Evolutionary conservation across 1,140 invertebrate genomes (phyloP).

Genomic region (Zaprionus gabonicus): DNA sequence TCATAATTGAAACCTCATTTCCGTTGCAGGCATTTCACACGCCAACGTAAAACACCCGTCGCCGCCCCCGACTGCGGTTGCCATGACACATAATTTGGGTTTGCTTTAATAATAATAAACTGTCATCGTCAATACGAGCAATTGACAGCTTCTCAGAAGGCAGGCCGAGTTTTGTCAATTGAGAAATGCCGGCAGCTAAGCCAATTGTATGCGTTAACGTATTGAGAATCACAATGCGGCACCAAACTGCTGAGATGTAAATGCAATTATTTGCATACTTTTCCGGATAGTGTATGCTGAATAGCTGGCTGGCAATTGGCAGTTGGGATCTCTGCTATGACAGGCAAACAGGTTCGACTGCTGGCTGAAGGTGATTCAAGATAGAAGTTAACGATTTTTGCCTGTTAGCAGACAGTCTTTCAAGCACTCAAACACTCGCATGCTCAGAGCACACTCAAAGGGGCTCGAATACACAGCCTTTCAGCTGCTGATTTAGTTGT

Average conservation of each 20-base stretch:
- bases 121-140: constrained; percentile 67
- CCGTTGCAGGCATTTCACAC: constrained; percentile 78
- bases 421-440: background rate
- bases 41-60: constrained; percentile 12
- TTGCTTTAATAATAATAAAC: constrained; percentile 80
- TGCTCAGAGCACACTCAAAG: background rate
- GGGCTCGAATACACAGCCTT: background rate
- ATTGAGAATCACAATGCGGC: constrained; percentile 26
- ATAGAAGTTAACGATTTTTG: background rate
- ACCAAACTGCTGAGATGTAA: constrained; percentile 20
- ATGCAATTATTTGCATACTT: constrained; percentile 50
- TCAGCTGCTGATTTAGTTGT: background rate
- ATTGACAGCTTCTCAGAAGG: constrained; percentile 31
- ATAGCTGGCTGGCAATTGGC: background rate
- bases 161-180: constrained; percentile 11
- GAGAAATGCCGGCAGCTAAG: constrained; percentile 1
- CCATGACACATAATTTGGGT: constrained; percentile 59
- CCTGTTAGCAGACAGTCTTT: background rate
- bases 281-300: background rate
- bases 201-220: constrained; percentile 19
- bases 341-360: background rate
- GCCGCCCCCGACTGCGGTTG: constrained; percentile 15
- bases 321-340: background rate
- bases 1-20: constrained; percentile 80
- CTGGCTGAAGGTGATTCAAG: background rate